Evolutionary conservation across 2,888 invertebrate species (phyloP).

Genomic region (Siphonodentalium dalli): DNA sequence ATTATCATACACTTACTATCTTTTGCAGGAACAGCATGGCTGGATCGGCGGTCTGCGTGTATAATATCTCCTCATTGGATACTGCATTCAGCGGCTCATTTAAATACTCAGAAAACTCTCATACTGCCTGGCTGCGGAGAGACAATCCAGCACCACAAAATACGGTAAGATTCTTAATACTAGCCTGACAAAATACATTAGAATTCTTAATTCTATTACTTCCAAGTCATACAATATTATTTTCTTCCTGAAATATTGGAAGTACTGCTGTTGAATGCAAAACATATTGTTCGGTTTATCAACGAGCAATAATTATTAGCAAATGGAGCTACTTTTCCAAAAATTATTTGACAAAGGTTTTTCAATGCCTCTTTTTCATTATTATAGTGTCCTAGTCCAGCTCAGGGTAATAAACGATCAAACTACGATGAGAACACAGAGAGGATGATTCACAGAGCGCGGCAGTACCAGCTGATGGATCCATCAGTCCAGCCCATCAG

Average conservation of each 20-base stretch:
- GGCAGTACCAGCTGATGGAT: conserved; percentile 86
- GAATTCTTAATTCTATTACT: too few relatives aligned
- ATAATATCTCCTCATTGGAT: conserved; percentile 82
- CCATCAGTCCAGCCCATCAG: conserved; percentile 80
- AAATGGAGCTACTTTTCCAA: too few relatives aligned
- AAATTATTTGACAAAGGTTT: too few relatives aligned
- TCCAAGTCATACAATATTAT: too few relatives aligned
- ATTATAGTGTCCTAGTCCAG: conserved; percentile 37
- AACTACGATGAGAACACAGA: conserved; percentile 27
- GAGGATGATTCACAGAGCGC: conserved; percentile 51
- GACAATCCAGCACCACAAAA: conserved; percentile 60
- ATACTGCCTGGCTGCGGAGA: conserved; percentile 80
- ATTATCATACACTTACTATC: too few relatives aligned
- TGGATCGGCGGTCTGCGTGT: conserved; percentile 91
- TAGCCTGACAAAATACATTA: too few relatives aligned
- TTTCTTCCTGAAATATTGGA: neutral
- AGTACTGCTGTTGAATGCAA: neutral
- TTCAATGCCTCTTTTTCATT: too few relatives aligned
- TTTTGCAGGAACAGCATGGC: conserved; percentile 77
- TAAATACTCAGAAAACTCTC: conserved; percentile 80
- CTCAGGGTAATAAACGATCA: conserved; percentile 40
- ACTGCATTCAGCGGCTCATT: conserved; percentile 85
- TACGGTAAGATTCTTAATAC: conserved; percentile 33
- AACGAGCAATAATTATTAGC: too few relatives aligned
- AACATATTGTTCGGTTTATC: neutral